phyloP scores from a whole-genome alignment of 2,797 vertebrate genomes.

The Oreochromis mossambicus region DNA sequence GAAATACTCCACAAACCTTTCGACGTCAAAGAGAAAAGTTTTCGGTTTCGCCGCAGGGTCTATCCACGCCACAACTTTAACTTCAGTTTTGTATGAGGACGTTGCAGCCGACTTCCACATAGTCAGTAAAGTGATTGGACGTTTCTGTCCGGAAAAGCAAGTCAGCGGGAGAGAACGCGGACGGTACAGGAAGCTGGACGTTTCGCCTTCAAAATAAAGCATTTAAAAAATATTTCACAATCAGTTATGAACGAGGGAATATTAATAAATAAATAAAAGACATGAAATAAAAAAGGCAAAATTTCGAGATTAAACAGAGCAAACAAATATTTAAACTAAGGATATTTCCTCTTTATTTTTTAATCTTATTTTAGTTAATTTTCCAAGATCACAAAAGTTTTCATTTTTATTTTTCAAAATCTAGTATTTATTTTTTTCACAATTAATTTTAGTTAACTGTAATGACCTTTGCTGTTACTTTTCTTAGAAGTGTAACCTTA shows the following conservation, averaged over 20 bases:
- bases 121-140: constrained; percentile 47
- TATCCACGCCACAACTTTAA: constrained; percentile 1
- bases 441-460: neutral
- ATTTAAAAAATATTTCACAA: neutral
- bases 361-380: neutral
- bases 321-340: neutral
- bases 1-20: neutral
- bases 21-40: neutral
- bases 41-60: neutral
- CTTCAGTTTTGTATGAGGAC: constrained; percentile 26
- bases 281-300: neutral
- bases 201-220: constrained; percentile 19
- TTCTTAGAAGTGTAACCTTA: neutral
- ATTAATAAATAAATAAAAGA: neutral
- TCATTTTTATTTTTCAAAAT: neutral
- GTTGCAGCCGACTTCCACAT: constrained; percentile 24
- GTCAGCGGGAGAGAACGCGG: neutral
- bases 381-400: neutral
- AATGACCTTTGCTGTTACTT: neutral
- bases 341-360: neutral
- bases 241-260: neutral
- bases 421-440: neutral
- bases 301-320: neutral
- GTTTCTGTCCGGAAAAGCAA: neutral
- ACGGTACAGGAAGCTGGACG: neutral